Evolutionary conservation across 2,797 vertebrate genomes (phyloP).

Genomic region (Ataeniobius toweri): DNA sequence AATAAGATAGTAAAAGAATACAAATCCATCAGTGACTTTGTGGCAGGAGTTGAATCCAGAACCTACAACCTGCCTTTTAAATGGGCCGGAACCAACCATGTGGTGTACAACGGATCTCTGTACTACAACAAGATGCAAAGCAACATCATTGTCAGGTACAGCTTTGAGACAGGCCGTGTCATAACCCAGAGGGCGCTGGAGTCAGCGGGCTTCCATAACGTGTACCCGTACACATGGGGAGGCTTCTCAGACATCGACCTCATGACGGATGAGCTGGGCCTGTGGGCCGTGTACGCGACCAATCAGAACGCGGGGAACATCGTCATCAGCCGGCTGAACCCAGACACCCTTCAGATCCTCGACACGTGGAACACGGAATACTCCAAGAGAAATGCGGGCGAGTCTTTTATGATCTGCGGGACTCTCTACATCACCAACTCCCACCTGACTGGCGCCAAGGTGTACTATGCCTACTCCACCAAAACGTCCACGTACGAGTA

Average conservation of each 20-base stretch:
- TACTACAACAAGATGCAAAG: conserved; percentile 99
- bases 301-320: conserved; percentile 99
- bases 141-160: conserved; percentile 97
- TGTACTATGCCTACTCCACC: conserved; percentile 97
- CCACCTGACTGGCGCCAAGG: conserved; percentile 96
- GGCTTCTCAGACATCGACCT: conserved; percentile 98
- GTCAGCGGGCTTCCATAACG: conserved; percentile 95
- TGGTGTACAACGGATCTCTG: conserved; percentile 97
- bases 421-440: conserved; percentile 98
- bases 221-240: conserved; percentile 98
- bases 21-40: conserved; percentile 91
- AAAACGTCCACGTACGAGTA: conserved; percentile 97
- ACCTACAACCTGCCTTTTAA: conserved; percentile 98
- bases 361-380: conserved; percentile 97
- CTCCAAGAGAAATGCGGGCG: conserved; percentile 97
- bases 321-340: conserved; percentile 93
- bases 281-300: conserved; percentile 97
- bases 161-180: conserved; percentile 91
- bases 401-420: conserved; percentile 99
- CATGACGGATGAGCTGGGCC: conserved; percentile 96
- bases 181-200: conserved; percentile 93
- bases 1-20: conserved; percentile 97
- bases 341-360: conserved; percentile 90
- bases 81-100: conserved; percentile 98
- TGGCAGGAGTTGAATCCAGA: conserved; percentile 91